Conservation (phyloP, 2,888 invertebrate species). For the Pseudococcus viburni region DNA sequence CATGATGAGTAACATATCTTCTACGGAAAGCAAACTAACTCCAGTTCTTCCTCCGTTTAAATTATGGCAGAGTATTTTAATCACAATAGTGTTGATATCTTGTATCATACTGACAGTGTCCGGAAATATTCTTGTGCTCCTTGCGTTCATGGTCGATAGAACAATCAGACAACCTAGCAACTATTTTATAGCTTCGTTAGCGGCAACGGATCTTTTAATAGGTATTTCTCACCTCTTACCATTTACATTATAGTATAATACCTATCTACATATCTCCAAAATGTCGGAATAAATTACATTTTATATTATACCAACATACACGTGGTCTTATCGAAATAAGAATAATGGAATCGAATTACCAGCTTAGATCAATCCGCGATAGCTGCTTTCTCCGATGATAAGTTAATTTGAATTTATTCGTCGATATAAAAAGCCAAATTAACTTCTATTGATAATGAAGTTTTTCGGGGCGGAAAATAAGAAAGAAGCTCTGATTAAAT, state of each 20-base stretch:
- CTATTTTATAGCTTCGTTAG: constrained; percentile 98
- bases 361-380: not conserved
- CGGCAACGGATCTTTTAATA: constrained; percentile 96
- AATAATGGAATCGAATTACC: not conserved
- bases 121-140: constrained; percentile 94
- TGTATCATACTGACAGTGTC: constrained; percentile 93
- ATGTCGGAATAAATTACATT: constrained; percentile 54
- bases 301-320: not conserved
- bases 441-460: constrained; percentile 4
- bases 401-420: not conserved
- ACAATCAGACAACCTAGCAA: constrained; percentile 97
- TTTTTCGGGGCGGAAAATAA: not conserved
- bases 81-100: constrained; percentile 87
- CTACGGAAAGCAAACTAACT: constrained; percentile 69
- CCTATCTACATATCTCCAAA: not conserved
- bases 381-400: not conserved
- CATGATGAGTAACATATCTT: constrained; percentile 61
- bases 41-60: constrained; percentile 87
- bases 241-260: not conserved
- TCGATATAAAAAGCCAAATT: not conserved
- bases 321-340: not conserved
- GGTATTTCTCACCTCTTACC: constrained; percentile 74
- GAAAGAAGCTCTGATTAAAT: not conserved
- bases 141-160: constrained; percentile 95
- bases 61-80: constrained; percentile 90